Percentiles rank a stretch among this genome's conserved stretches.
Evolutionary conservation across 2,888 invertebrate genomes (phyloP).

Genomic region (Drosophila prolongata): DNA sequence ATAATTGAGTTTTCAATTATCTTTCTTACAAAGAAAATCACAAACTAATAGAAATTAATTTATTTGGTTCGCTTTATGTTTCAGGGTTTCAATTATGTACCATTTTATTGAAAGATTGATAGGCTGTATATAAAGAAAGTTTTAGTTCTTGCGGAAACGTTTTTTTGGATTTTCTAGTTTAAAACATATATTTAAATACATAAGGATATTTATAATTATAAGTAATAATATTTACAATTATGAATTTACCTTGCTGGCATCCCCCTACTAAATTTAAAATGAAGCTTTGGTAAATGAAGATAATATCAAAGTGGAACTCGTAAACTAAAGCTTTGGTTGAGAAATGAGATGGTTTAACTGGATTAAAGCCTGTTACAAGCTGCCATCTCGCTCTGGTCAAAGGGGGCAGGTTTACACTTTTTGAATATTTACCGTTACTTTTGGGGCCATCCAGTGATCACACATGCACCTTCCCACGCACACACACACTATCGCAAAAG

Average conservation of each 20-base stretch:
- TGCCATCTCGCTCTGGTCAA: slow-evolving; percentile 1
- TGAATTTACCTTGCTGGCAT: background rate
- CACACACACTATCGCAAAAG: background rate
- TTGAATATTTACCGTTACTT: background rate
- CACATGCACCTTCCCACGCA: background rate
- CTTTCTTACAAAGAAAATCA: background rate
- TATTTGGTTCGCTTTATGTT: too few species aligned
- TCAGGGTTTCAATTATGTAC: too few species aligned
- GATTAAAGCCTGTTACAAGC: background rate
- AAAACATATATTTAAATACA: too few species aligned
- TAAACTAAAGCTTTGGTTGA: background rate
- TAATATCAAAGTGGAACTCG: background rate
- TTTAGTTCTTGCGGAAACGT: too few species aligned
- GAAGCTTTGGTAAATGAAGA: background rate
- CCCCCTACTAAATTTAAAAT: background rate
- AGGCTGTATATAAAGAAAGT: too few species aligned
- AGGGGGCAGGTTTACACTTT: background rate
- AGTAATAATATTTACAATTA: too few species aligned
- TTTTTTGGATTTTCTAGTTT: too few species aligned
- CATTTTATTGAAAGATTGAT: too few species aligned
- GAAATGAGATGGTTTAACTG: background rate
- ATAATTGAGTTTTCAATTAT: background rate
- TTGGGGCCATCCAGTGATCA: background rate
- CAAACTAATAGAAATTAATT: background rate
- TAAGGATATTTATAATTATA: too few species aligned